These are phyloP conservation scores for Eupelmus urozonus DNA, from an alignment of 2,888 invertebrate species.

Conservation along the genomic window DNA sequence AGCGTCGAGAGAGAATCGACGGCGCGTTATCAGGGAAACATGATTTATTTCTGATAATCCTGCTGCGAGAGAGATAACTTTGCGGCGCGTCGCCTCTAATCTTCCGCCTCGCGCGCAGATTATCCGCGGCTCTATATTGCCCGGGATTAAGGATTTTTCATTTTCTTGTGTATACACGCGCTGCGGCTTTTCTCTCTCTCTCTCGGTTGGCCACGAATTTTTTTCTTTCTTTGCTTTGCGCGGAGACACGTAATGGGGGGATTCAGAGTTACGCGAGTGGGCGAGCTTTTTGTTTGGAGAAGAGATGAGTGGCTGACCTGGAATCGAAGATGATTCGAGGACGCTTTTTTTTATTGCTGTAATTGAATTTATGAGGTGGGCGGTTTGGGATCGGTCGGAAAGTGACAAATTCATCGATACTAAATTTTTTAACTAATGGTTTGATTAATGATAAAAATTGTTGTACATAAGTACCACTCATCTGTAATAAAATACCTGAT, in stretches of 20 bases:
- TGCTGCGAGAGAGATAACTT: slow-evolving; percentile 71
- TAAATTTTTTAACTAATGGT: no score
- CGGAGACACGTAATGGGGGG: neutral
- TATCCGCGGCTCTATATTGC: slow-evolving; percentile 71
- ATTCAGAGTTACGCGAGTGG: no score
- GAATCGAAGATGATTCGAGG: no score
- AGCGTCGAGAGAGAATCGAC: slow-evolving; percentile 61
- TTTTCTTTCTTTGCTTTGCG: neutral
- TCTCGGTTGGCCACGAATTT: neutral
- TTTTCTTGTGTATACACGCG: slow-evolving; percentile 53
- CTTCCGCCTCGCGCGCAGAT: slow-evolving; percentile 69
- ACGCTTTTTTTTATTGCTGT: no score
- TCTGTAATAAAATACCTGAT: no score
- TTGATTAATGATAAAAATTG: no score
- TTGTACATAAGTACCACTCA: no score
- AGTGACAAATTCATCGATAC: no score
- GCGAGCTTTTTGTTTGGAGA: no score
- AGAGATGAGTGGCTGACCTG: no score
- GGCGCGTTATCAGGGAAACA: slow-evolving; percentile 71
- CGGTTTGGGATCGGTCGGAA: no score
- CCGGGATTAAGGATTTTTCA: slow-evolving; percentile 73
- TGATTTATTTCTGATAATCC: slow-evolving; percentile 78
- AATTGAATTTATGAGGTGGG: no score
- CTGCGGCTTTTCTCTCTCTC: neutral
- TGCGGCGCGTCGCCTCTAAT: slow-evolving; percentile 72